These are phyloP conservation scores for Trissonchulus latispiculum DNA, from an alignment of 2,888 invertebrate species.

Conservation along the genomic window DNA sequence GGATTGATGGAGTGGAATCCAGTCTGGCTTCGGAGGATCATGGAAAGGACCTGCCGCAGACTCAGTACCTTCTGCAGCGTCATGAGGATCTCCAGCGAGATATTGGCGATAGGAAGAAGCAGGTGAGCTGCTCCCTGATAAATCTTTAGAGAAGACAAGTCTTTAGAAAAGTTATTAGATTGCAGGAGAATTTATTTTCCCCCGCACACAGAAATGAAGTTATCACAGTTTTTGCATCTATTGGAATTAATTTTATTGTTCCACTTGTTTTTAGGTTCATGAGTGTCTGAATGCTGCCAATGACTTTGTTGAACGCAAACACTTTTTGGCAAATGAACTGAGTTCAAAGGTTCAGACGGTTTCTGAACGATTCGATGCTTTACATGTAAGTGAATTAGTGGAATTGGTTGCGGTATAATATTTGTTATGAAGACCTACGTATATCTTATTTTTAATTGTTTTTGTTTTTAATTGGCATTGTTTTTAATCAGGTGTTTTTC, in stretches of 20 bases:
- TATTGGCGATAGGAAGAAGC: constrained; percentile 30
- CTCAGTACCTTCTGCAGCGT: constrained; percentile 60
- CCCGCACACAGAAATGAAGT: too few relatives aligned
- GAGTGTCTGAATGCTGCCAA: constrained; percentile 23
- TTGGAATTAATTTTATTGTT: too few relatives aligned
- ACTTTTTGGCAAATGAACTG: constrained; percentile 81
- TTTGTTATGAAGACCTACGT: too few relatives aligned
- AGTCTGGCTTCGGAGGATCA: constrained; percentile 65
- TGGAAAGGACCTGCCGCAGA: constrained; percentile 78
- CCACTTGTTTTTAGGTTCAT: constrained; percentile 22
- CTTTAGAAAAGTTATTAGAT: background rate
- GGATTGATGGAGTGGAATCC: constrained; percentile 78
- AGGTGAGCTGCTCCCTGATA: background rate
- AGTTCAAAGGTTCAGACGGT: constrained; percentile 60
- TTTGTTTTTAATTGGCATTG: too few relatives aligned
- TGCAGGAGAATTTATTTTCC: background rate
- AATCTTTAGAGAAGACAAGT: background rate
- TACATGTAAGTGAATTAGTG: constrained; percentile 47
- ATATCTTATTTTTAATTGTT: too few relatives aligned
- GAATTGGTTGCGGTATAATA: background rate
- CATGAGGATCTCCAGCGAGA: constrained; percentile 46
- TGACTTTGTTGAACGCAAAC: constrained; percentile 61
- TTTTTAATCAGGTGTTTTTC: too few relatives aligned
- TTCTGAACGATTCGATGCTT: constrained; percentile 61
- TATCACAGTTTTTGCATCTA: too few relatives aligned